Conservation (phyloP, 2,113 vertebrate species). For the Cephalopterus ornatus region DNA sequence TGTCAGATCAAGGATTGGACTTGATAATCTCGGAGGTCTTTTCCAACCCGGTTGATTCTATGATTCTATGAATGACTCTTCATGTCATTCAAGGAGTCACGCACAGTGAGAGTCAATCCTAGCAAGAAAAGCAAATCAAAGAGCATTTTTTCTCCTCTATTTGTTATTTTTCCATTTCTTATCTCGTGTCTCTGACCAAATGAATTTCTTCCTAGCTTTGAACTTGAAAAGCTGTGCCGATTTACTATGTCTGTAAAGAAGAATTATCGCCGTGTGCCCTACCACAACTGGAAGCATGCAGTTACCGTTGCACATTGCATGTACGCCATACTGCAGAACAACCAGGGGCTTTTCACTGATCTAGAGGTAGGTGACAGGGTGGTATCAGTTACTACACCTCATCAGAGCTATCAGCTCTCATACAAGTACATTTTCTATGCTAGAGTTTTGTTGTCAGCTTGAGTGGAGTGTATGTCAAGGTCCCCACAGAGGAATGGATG, state of each 20-base stretch:
- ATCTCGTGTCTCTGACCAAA: not conserved
- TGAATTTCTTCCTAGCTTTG: constrained; percentile 81
- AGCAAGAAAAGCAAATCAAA: not conserved
- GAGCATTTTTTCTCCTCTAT: not conserved
- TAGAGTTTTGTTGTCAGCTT: not conserved
- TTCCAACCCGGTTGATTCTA: no score
- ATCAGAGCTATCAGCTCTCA: not conserved
- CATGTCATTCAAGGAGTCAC: not conserved
- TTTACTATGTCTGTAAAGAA: constrained; percentile 99
- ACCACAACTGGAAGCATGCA: constrained; percentile 99
- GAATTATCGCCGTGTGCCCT: constrained; percentile 97
- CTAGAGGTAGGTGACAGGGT: constrained; percentile 82
- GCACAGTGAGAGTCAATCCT: not conserved
- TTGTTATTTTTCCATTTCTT: not conserved
- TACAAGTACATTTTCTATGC: not conserved
- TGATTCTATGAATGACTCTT: not conserved
- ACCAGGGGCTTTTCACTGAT: constrained; percentile 87
- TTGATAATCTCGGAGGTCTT: no score
- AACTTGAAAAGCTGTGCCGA: constrained; percentile 94
- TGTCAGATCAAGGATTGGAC: no score
- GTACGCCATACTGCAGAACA: constrained; percentile 94
- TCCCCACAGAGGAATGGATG: fast-evolving
- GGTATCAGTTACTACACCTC: not conserved
- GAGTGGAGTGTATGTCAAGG: not conserved
- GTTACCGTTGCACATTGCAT: constrained; percentile 96